A percentile compares a stretch with the other conserved stretches of the same genome.
Evolutionary conservation across 2,113 vertebrate species (phyloP).

Genomic region (Bubalus kerabau): DNA sequence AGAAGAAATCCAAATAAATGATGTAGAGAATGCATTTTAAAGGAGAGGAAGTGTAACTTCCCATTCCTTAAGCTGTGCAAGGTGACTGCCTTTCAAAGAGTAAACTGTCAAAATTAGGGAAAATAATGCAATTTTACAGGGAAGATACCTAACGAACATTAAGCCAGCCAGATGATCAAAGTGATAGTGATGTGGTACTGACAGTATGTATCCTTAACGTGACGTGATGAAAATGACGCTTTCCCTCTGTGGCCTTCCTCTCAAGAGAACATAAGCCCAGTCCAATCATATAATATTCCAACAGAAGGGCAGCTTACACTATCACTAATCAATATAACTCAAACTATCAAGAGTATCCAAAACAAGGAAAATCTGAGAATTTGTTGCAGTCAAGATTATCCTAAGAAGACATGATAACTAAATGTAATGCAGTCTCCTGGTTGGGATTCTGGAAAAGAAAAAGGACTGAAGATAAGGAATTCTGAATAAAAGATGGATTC

Average conservation of each 20-base stretch:
- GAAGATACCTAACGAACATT: background rate
- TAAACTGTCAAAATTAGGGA: background rate
- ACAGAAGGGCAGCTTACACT: background rate
- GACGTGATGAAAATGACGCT: background rate
- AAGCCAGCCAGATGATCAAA: background rate
- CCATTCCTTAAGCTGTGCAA: background rate
- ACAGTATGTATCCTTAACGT: background rate
- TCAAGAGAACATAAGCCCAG: background rate
- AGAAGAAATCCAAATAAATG: background rate
- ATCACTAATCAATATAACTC: background rate
- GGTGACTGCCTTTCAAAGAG: background rate
- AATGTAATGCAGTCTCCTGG: background rate
- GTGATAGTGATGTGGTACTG: background rate
- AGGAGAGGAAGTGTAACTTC: background rate
- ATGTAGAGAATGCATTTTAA: background rate
- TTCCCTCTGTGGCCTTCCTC: background rate
- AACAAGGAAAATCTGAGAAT: background rate
- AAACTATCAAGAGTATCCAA: background rate
- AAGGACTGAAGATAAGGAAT: background rate
- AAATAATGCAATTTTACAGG: background rate
- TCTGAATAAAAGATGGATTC: background rate
- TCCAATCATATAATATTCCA: background rate
- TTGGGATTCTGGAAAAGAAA: background rate
- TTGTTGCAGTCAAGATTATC: background rate
- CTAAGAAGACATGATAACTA: background rate